These are phyloP conservation scores for Ciconia boyciana DNA, from an alignment of 2,113 vertebrate genomes.

Conservation along the genomic window DNA sequence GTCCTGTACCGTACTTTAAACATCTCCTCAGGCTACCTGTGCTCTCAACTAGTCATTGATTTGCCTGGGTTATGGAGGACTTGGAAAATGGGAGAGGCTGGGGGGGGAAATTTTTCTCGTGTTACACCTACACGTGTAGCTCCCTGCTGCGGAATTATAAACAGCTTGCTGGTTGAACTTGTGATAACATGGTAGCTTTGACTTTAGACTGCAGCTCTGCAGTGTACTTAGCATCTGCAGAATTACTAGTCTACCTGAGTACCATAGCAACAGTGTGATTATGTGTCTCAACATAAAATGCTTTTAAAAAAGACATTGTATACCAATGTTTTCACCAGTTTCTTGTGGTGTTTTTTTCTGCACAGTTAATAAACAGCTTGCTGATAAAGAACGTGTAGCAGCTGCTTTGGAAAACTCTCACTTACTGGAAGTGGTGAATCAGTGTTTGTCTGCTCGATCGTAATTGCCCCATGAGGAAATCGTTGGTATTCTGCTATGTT, in stretches of 20 bases:
- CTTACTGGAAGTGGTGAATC: slow-evolving; percentile 95
- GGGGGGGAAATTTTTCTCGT: background rate
- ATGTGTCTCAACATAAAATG: background rate
- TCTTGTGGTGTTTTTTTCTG: background rate
- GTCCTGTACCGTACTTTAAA: background rate
- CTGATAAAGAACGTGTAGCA: slow-evolving; percentile 95
- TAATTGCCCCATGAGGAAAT: slow-evolving; percentile 19
- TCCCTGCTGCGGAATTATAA: background rate
- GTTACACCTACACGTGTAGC: background rate
- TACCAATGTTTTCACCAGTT: background rate
- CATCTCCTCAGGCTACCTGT: background rate
- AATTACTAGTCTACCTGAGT: background rate
- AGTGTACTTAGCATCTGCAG: background rate
- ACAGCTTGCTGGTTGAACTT: background rate
- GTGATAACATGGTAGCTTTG: background rate
- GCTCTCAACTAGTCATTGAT: background rate
- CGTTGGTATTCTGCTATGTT: background rate
- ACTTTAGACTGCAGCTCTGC: background rate
- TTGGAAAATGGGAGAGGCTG: background rate
- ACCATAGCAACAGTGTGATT: background rate
- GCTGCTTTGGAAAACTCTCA: slow-evolving; percentile 95
- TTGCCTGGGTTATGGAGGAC: background rate
- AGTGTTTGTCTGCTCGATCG: slow-evolving; percentile 84
- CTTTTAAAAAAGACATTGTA: background rate
- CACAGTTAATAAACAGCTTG: slow-evolving; percentile 96